Evolutionary conservation across 2,797 vertebrate species (phyloP), one percentile per base, ranked within the genome.

Genomic region (Odontamblyopus rebecca): DNA sequence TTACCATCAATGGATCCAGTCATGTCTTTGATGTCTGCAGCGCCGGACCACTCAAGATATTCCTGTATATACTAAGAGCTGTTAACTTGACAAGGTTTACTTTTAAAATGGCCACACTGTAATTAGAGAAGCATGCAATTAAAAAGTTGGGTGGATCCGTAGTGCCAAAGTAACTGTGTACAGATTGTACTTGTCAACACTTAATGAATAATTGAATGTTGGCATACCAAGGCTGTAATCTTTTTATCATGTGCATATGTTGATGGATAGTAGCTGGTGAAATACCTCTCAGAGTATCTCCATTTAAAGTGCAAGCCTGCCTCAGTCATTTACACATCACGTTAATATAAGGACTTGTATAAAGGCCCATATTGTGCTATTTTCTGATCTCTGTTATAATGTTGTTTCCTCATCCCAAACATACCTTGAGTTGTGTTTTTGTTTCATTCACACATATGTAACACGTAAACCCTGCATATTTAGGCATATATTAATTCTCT

Each of bases 1-100:
- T 29, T 74, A 79, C 23, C 44, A 62, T 74, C 75, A 85, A 81
- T 79, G 73, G 68, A 67, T 81, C 62, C 67, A 84, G 77, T 63
- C 35, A 48, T 44, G 73, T 69, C 74, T 90, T 89, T 89, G 82
- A 89, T 89, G 86, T 88, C 82, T 85, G 75, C 69, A 79, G 64
- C 29, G 30, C 54, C 3, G n/a, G 68, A 69, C 68, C 69, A 62
- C 73, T 70, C 32, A 48, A 75, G 59, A 64, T 63, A 6, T 69
- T 11, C 71, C 71, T 77, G 77, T 76, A 56, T 59, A 35, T 72
- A 67, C 59, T 60, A 63, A 66, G 79, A 65, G 27, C 75, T 77
- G 77, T 79, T 76, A 73, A 72, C 78, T 70, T 72, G 69, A 83
- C 65, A 69, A 71, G 60, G 74, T 79, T 86, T 84, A 77, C 59